Percentiles rank a stretch among this genome's conserved stretches.
Evolutionary conservation across 2,888 invertebrate species (phyloP).

Genomic region (Dynastes maya): DNA sequence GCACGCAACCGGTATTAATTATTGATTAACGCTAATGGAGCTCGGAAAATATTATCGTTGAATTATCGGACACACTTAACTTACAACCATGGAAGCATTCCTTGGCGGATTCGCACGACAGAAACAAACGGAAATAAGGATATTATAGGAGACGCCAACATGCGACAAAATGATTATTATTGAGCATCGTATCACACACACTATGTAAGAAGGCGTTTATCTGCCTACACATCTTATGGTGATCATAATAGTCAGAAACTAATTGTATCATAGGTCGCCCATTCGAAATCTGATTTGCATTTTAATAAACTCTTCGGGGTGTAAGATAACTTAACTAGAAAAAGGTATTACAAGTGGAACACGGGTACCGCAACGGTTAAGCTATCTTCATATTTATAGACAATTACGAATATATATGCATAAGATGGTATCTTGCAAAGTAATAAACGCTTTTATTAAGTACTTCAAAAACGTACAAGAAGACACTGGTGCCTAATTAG

Average conservation of each 20-base stretch:
- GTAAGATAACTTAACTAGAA: slow-evolving; percentile 1
- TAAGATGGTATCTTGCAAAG: too few species aligned
- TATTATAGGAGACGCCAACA: slow-evolving; percentile 19
- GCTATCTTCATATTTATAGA: too few species aligned
- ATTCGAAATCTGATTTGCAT: slow-evolving; percentile 29
- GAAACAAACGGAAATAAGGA: slow-evolving; percentile 32
- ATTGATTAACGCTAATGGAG: slow-evolving; percentile 58
- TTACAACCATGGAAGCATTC: slow-evolving; percentile 19
- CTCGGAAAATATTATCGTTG: slow-evolving; percentile 53
- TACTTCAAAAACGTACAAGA: too few species aligned
- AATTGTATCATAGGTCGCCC: slow-evolving; percentile 10
- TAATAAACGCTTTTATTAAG: too few species aligned
- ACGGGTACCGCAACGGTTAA: background rate
- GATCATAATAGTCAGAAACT: slow-evolving; percentile 15
- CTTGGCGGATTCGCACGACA: slow-evolving; percentile 9
- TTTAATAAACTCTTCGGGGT: slow-evolving; percentile 30
- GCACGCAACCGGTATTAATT: slow-evolving; percentile 58
- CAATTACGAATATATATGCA: too few species aligned
- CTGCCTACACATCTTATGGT: slow-evolving; percentile 31
- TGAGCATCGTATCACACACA: slow-evolving; percentile 5
- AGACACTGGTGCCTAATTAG: too few species aligned
- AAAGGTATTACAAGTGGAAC: background rate
- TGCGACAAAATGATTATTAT: slow-evolving; percentile 30
- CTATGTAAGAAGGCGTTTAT: slow-evolving; percentile 13
- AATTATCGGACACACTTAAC: slow-evolving; percentile 54